Conservation (phyloP, 1,140 invertebrate genomes). For the Drosophila tani region DNA sequence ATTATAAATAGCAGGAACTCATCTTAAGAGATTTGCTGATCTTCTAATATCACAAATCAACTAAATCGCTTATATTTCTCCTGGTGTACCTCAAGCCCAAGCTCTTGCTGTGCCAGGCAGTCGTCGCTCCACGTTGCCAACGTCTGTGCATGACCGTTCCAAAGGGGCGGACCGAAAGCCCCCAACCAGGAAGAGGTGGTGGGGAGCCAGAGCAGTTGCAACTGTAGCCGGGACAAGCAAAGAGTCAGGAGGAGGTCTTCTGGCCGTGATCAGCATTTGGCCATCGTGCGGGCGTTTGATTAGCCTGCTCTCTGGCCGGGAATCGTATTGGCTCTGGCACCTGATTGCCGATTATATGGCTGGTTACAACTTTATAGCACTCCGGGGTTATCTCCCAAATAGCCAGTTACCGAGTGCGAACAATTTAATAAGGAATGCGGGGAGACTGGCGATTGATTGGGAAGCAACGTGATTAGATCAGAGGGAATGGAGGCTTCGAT, state of each 20-base stretch:
- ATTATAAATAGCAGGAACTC: too few species aligned
- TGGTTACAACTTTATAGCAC: conserved; percentile 75
- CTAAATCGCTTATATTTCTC: neutral
- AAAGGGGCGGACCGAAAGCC: conserved; percentile 29
- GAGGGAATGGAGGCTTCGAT: neutral
- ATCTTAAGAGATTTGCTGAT: too few species aligned
- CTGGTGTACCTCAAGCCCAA: neutral
- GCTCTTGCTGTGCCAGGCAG: conserved; percentile 27
- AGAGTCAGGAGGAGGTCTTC: conserved; percentile 15
- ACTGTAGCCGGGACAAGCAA: neutral
- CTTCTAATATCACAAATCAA: neutral
- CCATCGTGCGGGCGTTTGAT: conserved; percentile 79
- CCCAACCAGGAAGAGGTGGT: conserved; percentile 21
- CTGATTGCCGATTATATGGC: conserved; percentile 72
- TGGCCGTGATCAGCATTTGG: conserved; percentile 47
- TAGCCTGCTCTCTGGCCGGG: conserved; percentile 44
- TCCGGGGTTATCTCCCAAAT: conserved; percentile 47
- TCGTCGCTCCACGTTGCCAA: conserved; percentile 54
- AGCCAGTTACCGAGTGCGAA: conserved; percentile 53
- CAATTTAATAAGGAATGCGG: conserved; percentile 64
- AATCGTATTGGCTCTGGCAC: conserved; percentile 47
- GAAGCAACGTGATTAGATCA: conserved; percentile 25
- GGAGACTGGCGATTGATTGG: conserved; percentile 26
- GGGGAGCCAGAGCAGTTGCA: conserved; percentile 14
- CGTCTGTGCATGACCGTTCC: conserved; percentile 69